These are phyloP conservation scores for Drosophila repleta DNA, from an alignment of 1,140 invertebrate genomes.

Conservation along the genomic window DNA sequence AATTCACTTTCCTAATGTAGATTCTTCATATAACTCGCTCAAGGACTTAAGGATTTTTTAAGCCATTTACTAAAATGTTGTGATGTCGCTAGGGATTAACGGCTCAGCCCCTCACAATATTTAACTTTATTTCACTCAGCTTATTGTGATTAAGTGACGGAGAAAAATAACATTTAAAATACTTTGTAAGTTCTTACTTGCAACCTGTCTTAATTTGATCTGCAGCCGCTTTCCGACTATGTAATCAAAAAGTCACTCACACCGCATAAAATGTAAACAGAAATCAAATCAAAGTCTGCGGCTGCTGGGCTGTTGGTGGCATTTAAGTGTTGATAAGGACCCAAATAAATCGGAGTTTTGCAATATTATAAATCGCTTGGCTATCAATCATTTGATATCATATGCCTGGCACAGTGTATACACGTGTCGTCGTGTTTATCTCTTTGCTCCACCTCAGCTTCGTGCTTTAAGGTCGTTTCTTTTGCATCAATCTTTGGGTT, in stretches of 20 bases:
- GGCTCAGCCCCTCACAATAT: too few species aligned
- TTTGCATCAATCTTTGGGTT: conserved; percentile 43
- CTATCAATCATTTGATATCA: conserved; percentile 37
- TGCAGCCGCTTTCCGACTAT: background rate
- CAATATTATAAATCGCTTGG: conserved; percentile 26
- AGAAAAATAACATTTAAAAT: too few species aligned
- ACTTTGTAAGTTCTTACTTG: too few species aligned
- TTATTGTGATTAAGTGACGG: too few species aligned
- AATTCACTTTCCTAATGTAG: conserved; percentile 14
- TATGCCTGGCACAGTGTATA: conserved; percentile 19
- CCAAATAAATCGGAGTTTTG: conserved; percentile 9
- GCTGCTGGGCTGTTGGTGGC: background rate
- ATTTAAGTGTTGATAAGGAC: conserved; percentile 27
- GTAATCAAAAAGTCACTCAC: background rate
- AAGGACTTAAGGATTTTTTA: too few species aligned
- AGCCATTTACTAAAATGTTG: too few species aligned
- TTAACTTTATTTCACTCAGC: too few species aligned
- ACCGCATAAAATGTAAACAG: background rate
- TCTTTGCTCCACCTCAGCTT: background rate
- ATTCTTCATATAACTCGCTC: too few species aligned
- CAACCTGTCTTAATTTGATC: too few species aligned
- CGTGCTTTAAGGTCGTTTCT: conserved; percentile 38
- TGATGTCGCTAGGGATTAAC: too few species aligned
- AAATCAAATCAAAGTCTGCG: conserved; percentile 5
- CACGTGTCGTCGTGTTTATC: conserved; percentile 16